Evolutionary conservation across 2,888 invertebrate genomes (phyloP).

Genomic region (Pollenia labialis): DNA sequence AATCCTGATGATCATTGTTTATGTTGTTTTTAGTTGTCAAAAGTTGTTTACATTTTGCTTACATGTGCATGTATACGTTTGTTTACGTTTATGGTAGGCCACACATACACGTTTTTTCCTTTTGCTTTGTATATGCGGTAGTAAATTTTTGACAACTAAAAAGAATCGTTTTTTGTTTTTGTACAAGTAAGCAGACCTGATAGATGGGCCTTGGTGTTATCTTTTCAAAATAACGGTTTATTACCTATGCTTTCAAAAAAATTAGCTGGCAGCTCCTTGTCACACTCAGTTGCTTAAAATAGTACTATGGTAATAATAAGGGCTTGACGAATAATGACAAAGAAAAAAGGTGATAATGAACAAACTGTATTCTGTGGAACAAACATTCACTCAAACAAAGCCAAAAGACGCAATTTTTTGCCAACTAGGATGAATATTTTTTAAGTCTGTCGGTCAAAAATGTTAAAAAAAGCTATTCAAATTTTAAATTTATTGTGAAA

Average conservation of each 20-base stretch:
- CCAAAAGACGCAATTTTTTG: conserved; percentile 30
- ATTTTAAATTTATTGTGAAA: not conserved
- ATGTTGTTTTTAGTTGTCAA: too few relatives aligned
- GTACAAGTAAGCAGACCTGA: too few relatives aligned
- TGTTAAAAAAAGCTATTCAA: not conserved
- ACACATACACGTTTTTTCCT: too few relatives aligned
- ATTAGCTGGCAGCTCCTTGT: not conserved
- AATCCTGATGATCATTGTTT: too few relatives aligned
- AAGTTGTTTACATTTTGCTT: too few relatives aligned
- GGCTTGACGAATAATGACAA: not conserved
- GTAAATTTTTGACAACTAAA: too few relatives aligned
- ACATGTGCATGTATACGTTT: too few relatives aligned
- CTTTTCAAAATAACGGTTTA: not conserved
- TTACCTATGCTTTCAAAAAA: too few relatives aligned
- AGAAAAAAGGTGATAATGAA: not conserved
- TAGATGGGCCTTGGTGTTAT: too few relatives aligned
- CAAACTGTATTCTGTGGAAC: not conserved
- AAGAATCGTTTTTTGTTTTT: too few relatives aligned
- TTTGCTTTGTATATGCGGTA: too few relatives aligned
- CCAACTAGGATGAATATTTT: conserved; percentile 17
- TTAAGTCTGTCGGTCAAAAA: not conserved
- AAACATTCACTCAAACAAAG: conserved; percentile 3
- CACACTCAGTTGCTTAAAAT: conserved; percentile 10
- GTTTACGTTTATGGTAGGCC: too few relatives aligned
- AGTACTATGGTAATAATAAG: not conserved